Percentiles rank a stretch among this genome's conserved stretches.
Evolutionary conservation across 2,888 invertebrate genomes (phyloP).

Genomic region (Drosophila ezoana): DNA sequence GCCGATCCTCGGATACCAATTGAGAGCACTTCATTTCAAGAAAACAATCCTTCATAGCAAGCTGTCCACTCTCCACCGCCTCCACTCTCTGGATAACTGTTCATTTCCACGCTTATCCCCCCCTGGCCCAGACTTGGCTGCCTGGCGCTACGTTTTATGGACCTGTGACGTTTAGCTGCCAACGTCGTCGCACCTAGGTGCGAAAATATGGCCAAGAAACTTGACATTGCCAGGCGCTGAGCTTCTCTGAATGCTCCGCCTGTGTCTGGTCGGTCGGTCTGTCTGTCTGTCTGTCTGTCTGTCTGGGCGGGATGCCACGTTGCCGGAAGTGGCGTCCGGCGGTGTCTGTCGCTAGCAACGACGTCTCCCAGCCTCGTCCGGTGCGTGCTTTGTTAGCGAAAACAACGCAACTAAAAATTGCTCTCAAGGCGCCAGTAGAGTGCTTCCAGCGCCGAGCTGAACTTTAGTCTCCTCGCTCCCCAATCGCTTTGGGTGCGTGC

Average conservation of each 20-base stretch:
- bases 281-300: conserved; percentile 18
- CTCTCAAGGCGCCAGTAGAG: conserved; percentile 70
- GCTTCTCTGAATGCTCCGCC: conserved; percentile 12
- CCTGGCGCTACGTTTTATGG: conserved; percentile 21
- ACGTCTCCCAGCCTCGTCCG: conserved; percentile 32
- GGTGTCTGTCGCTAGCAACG: conserved; percentile 34
- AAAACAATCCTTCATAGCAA: conserved; percentile 1
- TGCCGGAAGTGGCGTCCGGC: conserved; percentile 65
- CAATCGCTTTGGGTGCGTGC: conserved; percentile 33
- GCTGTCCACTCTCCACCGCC: conserved; percentile 2
- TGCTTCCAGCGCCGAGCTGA: conserved; percentile 11
- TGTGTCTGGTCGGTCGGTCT: conserved; percentile 7
- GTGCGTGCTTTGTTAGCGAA: conserved; percentile 76
- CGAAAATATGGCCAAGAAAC: conserved; percentile 58
- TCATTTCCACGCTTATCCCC: neutral
- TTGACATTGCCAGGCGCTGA: conserved; percentile 31
- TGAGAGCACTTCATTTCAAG: neutral
- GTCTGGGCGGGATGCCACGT: conserved; percentile 20
- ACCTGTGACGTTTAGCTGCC: conserved; percentile 36
- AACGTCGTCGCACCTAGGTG: conserved; percentile 51
- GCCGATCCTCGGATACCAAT: conserved; percentile 5
- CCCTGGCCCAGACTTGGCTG: neutral
- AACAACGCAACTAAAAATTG: conserved; percentile 62
- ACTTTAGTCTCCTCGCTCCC: conserved; percentile 12
- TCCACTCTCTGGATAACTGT: neutral